These are phyloP conservation scores for Tokudaia tokunoshimensis DNA, from an alignment of 2,797 vertebrate genomes.

Conservation along the genomic window DNA sequence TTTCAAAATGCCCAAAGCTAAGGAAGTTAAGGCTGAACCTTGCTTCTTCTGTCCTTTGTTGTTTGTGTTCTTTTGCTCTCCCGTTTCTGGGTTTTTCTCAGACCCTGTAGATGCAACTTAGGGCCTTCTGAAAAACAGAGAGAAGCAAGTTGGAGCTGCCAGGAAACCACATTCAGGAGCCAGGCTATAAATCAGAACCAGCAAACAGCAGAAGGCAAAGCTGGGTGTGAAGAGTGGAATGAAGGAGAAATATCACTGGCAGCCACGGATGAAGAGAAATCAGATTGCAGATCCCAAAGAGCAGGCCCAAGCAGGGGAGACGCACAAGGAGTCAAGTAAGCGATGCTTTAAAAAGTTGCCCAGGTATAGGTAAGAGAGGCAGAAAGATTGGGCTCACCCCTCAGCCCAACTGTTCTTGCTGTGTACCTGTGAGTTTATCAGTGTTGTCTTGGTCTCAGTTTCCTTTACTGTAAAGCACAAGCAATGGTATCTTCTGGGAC, in stretches of 20 bases:
- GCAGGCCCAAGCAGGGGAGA: background rate
- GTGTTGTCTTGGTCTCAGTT: background rate
- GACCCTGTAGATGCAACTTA: no score
- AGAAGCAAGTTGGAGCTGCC: background rate
- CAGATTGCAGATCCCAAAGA: background rate
- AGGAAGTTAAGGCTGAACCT: background rate
- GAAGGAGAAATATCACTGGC: background rate
- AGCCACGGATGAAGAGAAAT: background rate
- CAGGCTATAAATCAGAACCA: background rate
- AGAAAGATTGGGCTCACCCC: fast-evolving
- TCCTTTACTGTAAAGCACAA: background rate
- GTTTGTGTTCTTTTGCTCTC: background rate
- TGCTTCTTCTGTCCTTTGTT: background rate
- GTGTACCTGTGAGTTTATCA: background rate
- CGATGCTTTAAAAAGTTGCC: background rate
- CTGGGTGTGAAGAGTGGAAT: background rate
- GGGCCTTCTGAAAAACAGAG: background rate
- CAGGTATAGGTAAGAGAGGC: background rate
- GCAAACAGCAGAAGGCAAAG: background rate
- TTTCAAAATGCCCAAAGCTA: background rate
- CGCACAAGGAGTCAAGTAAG: no score
- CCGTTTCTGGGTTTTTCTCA: background rate
- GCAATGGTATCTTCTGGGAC: background rate
- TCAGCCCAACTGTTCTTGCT: background rate
- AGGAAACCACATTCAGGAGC: background rate